Evolutionary conservation across 2,888 invertebrate genomes (phyloP).

Genomic region (Cheilosia variabilis): DNA sequence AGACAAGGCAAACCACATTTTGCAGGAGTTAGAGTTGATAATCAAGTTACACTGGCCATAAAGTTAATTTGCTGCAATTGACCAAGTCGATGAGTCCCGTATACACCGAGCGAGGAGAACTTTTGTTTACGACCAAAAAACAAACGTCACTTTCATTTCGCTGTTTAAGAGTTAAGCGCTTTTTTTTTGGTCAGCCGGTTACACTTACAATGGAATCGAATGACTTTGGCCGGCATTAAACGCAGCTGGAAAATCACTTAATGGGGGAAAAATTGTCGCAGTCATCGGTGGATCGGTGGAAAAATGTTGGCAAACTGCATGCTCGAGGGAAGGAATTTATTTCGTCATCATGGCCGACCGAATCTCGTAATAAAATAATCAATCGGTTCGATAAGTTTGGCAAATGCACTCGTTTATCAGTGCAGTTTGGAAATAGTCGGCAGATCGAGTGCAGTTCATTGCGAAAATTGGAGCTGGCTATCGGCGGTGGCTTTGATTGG

Average conservation of each 20-base stretch:
- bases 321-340: constrained; percentile 57
- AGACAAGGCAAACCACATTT: constrained; percentile 61
- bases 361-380: constrained; percentile 68
- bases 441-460: constrained; percentile 34
- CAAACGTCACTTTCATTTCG: constrained; percentile 65
- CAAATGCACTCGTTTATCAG: constrained; percentile 55
- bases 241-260: constrained; percentile 48
- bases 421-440: constrained; percentile 9
- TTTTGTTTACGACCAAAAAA: constrained; percentile 54
- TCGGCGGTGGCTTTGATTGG: constrained; percentile 35
- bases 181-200: constrained; percentile 8
- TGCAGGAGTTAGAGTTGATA: constrained; percentile 46
- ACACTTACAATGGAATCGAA: constrained; percentile 12
- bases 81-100: constrained; percentile 32
- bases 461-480: constrained; percentile 20
- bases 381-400: constrained; percentile 61
- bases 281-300: constrained; percentile 28
- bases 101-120: constrained; percentile 18
- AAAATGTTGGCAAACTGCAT: constrained; percentile 15
- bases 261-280: constrained; percentile 57
- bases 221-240: constrained; percentile 37
- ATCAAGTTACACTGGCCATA: constrained; percentile 45
- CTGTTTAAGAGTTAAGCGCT: constrained; percentile 22
- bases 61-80: constrained; percentile 51
- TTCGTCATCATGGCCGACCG: constrained; percentile 53